Evolutionary conservation across 2,888 invertebrate genomes (phyloP).

Genomic region (Temnothorax ravouxi): DNA sequence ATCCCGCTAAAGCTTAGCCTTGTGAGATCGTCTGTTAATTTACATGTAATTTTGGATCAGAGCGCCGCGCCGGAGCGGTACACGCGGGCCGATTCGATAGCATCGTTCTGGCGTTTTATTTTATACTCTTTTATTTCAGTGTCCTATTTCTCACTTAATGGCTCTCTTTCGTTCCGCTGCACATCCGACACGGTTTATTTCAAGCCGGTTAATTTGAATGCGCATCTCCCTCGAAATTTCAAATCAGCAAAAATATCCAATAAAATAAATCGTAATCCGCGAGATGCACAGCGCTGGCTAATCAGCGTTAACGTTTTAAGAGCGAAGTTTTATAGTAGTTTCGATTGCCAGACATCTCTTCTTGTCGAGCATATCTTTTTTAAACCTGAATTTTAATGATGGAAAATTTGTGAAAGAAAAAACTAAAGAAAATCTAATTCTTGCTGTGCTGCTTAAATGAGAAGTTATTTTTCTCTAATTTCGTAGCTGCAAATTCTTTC

Average conservation of each 20-base stretch:
- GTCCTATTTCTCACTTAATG: conserved; percentile 30
- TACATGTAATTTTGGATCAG: conserved; percentile 29
- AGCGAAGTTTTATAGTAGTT: neutral
- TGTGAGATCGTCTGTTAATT: conserved; percentile 44
- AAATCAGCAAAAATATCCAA: neutral
- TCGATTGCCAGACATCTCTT: neutral
- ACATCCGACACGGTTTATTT: conserved; percentile 26
- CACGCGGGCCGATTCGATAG: neutral
- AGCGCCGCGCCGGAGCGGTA: neutral
- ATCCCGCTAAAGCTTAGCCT: conserved; percentile 11
- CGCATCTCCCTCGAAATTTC: neutral
- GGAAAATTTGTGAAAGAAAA: neutral
- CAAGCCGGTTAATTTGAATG: conserved; percentile 22
- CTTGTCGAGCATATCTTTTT: neutral
- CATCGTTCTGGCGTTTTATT: conserved; percentile 6
- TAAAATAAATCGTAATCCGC: neutral
- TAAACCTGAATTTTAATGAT: neutral
- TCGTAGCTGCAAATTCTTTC: neutral
- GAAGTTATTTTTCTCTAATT: neutral
- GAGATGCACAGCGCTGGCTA: neutral
- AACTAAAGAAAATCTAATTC: neutral
- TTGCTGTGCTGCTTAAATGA: neutral
- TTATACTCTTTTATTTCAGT: conserved; percentile 25
- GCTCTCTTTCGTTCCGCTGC: neutral
- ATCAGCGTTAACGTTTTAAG: neutral